Evolutionary conservation across 1,140 invertebrate genomes (phyloP).

Genomic region (Drosophila teissieri): DNA sequence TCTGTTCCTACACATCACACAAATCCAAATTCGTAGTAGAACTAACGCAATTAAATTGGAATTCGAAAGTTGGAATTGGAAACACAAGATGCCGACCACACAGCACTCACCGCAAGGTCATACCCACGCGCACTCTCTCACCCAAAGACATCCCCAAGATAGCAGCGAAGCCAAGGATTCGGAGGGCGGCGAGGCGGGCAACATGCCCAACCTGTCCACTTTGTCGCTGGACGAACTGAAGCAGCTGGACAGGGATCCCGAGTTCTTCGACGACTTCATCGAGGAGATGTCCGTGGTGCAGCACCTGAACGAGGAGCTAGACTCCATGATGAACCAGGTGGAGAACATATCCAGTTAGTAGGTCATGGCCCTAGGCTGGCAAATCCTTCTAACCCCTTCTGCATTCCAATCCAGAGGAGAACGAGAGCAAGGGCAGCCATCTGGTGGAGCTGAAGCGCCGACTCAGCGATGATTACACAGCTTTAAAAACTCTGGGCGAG

Average conservation of each 20-base stretch:
- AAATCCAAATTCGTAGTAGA: conserved; percentile 9
- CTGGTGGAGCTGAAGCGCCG: conserved; percentile 87
- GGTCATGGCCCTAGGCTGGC: background rate
- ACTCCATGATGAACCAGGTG: conserved; percentile 89
- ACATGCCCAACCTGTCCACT: conserved; percentile 88
- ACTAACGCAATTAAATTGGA: conserved; percentile 1
- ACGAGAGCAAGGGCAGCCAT: conserved; percentile 88
- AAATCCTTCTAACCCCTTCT: background rate
- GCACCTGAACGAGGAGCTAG: conserved; percentile 88
- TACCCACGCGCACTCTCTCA: conserved; percentile 12
- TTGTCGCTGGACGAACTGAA: conserved; percentile 89
- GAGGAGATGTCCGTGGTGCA: conserved; percentile 88
- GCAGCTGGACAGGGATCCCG: conserved; percentile 88
- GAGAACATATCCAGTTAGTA: conserved; percentile 89
- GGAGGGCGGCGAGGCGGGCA: conserved; percentile 21
- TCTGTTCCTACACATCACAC: background rate
- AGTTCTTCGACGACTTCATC: conserved; percentile 89
- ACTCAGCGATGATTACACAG: conserved; percentile 88
- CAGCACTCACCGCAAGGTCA: conserved; percentile 50
- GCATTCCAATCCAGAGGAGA: conserved; percentile 86
- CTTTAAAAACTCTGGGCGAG: conserved; percentile 88
- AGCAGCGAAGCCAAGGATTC: conserved; percentile 38
- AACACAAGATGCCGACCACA: conserved; percentile 59
- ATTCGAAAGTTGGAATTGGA: conserved; percentile 3
- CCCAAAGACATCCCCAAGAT: conserved; percentile 26